Conservation (phyloP, 30 jellyfish, hydroid and myxozoan genomes). For the Clytia hemisphaerica region DNA sequence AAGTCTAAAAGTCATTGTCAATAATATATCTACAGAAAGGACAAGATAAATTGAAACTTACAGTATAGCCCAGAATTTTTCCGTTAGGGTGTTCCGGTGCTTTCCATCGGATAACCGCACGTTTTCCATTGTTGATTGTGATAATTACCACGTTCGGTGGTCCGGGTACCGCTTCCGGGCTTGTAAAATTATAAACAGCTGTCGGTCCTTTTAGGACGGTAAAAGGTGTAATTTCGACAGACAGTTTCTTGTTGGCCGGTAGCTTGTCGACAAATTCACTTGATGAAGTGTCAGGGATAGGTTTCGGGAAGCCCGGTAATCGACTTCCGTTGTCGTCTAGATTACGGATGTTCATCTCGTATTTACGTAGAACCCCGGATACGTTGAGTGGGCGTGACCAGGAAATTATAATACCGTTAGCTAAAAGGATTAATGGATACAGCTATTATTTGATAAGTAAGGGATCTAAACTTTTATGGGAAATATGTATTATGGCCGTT, state of each 20-base stretch:
- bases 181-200: not conserved
- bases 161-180: slow-evolving; percentile 46
- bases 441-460: not conserved
- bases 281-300: not conserved
- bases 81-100: slow-evolving; percentile 60
- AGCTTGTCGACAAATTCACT: not conserved
- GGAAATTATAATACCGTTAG: not conserved
- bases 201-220: slow-evolving; percentile 4
- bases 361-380: slow-evolving; percentile 12
- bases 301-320: not conserved
- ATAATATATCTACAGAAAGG: no score
- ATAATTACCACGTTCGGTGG: slow-evolving; percentile 45
- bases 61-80: slow-evolving; percentile 38
- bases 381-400: slow-evolving; percentile 13
- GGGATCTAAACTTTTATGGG: no score
- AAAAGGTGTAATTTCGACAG: not conserved
- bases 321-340: not conserved
- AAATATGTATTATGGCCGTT: no score
- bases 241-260: not conserved
- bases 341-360: not conserved
- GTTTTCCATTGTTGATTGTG: slow-evolving; percentile 20
- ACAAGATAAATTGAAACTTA: not conserved
- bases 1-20: no score
- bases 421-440: no score
- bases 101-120: slow-evolving; percentile 40